Evolutionary conservation across 2,888 invertebrate genomes (phyloP), one percentile per base, ranked within the genome.

Genomic region (Apantesis nais): DNA sequence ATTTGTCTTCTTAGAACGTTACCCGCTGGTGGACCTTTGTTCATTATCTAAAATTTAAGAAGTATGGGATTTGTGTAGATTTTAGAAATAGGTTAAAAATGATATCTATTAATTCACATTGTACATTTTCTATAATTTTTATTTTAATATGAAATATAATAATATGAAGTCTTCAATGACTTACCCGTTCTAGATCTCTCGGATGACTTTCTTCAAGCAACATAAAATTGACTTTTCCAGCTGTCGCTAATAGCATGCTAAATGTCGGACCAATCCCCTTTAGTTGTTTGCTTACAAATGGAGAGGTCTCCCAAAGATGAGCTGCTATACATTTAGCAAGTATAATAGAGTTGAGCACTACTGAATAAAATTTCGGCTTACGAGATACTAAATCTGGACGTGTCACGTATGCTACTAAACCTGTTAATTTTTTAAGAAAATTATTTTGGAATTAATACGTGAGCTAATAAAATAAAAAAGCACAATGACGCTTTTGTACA

Each of bases 271-370:
- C 97, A 74, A 98, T 97, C 63, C 97, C 97, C 70, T 96, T 96
- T 65, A 98, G 89, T 86, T 98, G 98, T 81, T 96, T 96, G 73
- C 96, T 94, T 34, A 98, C 96, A 86, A 95, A 96, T 2, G 86
- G 86, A 0, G 97, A 97, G 86, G 97, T 96, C 84, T 97, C 97
- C 98, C 98, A 98, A 62, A 98, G 89, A 79, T 95, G 96, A 0
- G 96, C 95, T 41, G 91, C 84, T 75, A 97, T 93, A 84, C 97
- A 97, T 91, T 98, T 97, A 11, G 96, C 92, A 69, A 98, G 91
- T 41, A 96, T 90, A 34, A 96, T 88, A 0, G 97, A 90, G 88
- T 96, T 96, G 8, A 96, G 84, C 22, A 97, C 89, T 0, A 96
- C 95, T 68, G 90, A 89, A 88, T 92, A 97, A 81, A 92, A 90